phyloP scores from a whole-genome alignment of 2,113 vertebrate species.

The Gymnogyps californianus region DNA sequence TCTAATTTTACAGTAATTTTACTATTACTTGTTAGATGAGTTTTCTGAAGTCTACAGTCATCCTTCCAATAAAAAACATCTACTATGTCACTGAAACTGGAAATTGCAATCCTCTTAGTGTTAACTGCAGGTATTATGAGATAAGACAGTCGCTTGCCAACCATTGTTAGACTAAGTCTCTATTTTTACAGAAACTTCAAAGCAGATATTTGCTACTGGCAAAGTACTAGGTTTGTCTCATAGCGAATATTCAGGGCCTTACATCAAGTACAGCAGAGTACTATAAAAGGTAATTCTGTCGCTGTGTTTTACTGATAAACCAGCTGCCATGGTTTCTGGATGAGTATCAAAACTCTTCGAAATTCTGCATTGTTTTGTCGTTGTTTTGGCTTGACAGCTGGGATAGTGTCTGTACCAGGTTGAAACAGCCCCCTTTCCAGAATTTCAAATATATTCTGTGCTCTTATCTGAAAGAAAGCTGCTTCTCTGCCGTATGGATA shows the following conservation, averaged over 20 bases:
- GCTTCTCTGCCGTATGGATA: neutral
- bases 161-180: neutral
- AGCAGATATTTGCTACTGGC: neutral
- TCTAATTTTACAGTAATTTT: neutral
- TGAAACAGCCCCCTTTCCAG: neutral
- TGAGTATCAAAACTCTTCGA: neutral
- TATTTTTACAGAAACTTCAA: constrained; percentile 39
- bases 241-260: neutral
- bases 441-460: neutral
- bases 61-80: neutral
- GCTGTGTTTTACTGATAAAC: constrained; percentile 39
- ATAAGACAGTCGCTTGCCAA: neutral
- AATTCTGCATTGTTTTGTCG: neutral
- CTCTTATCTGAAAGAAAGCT: neutral
- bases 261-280: neutral
- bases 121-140: neutral
- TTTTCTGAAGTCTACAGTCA: neutral
- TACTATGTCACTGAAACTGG: neutral
- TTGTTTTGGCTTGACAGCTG: constrained; percentile 2
- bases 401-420: neutral
- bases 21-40: neutral
- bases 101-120: constrained; percentile 23
- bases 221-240: neutral
- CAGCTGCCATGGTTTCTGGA: constrained; percentile 21
- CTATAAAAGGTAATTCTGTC: neutral